Percentiles rank a stretch among this genome's conserved stretches.
Conservation (phyloP, 1,140 invertebrate genomes). For the Drosophila sechellia region DNA sequence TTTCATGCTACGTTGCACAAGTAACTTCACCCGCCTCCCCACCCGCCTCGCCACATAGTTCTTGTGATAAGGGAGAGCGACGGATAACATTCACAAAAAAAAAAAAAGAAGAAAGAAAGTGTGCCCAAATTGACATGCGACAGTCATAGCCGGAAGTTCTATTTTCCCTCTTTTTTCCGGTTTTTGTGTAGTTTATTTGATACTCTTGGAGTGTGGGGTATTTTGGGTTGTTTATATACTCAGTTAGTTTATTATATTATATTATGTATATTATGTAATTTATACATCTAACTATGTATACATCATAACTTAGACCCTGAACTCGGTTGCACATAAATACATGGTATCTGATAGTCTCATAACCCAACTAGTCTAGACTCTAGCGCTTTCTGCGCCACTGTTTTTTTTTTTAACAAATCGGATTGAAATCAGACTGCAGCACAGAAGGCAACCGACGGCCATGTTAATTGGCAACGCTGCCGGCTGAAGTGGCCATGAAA, state of each 20-base stretch:
- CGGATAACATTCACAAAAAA: constrained; percentile 25
- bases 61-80: constrained; percentile 28
- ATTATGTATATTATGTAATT: too few species aligned
- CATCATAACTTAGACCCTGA: too few species aligned
- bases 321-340: background rate
- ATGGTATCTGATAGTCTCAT: background rate
- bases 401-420: constrained; percentile 34
- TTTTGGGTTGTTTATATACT: background rate
- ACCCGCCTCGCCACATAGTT: constrained; percentile 14
- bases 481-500: constrained; percentile 6
- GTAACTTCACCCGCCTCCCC: constrained; percentile 39
- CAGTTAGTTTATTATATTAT: background rate
- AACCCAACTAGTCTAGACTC: background rate
- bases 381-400: background rate
- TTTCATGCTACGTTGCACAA: constrained; percentile 73
- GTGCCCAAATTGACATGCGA: constrained; percentile 66
- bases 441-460: constrained; percentile 17
- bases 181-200: background rate
- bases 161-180: background rate
- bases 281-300: too few species aligned
- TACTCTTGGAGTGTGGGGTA: background rate
- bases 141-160: constrained; percentile 61
- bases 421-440: constrained; percentile 50
- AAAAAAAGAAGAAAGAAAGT: background rate
- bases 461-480: constrained; percentile 62